Evolutionary conservation across 2,113 vertebrate genomes (phyloP), one percentile per base, ranked within the genome.

Genomic region (Pangasianodon gigas): DNA sequence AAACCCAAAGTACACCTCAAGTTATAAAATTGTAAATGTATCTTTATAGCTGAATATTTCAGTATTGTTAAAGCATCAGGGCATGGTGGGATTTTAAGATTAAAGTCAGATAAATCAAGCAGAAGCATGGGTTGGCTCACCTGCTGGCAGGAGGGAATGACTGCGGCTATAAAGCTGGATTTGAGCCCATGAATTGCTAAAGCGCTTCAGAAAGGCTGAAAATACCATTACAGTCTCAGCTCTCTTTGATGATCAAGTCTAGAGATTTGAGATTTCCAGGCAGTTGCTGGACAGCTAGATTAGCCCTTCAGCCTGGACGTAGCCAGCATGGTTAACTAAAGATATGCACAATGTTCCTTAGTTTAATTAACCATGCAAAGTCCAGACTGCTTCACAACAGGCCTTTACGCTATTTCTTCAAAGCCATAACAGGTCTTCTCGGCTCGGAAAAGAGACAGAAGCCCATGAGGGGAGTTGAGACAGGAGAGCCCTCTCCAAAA

Each of bases 321-420:
- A 16, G 37, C 29, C n/a, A 41, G 48, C 24, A 67, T 44, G n/a
- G 24, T 52, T n/a, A 21, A 52, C 88, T 85, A 75, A 74, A 84
- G 82, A 74, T 84, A 89, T 89, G 75, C 56, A 51, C 75, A 51
- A 29, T 80, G 88, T 71, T 71, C 88, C 81, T 18, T 74, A 67
- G 88, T 74, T 71, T 89, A 89, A 89, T 89, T 89, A 89, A 84
- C 81, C 88, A 75, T 89, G 81, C 88, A 89, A 84, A 21, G 81
- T 84, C 88, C 88, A 89, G 88, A 89, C 88, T 41, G 51, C 67
- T 41, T 89, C 62, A 48, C 80, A 74, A 84, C 62, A 84, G 81
- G 88, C 65, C 46, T 52, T 4, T 37, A 52, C 3, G 46, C 46
- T n/a, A 67, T n/a, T 44, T 21, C 8, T 84, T 67, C 79, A 54